Conservation (phyloP, 2,797 vertebrate species). For the Leptodactylus fallax region DNA sequence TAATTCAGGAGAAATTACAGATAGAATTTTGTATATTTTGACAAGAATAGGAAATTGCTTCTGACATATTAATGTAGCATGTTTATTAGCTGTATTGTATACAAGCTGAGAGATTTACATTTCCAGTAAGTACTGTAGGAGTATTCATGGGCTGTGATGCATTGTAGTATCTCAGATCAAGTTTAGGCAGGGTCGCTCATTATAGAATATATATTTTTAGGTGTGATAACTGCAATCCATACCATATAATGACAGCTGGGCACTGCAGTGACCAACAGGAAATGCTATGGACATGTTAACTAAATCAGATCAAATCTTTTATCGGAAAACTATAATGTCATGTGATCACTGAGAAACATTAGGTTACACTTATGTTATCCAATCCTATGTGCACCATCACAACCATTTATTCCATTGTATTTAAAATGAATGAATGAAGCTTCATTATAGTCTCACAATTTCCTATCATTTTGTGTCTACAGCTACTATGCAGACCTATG, state of each 20-base stretch:
- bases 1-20: too few species aligned
- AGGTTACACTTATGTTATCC: too few species aligned
- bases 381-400: too few species aligned
- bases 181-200: neutral
- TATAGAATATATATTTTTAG: conserved; percentile 30
- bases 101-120: neutral
- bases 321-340: neutral
- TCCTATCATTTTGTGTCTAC: too few species aligned
- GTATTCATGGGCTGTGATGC: too few species aligned
- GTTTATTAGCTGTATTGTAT: neutral
- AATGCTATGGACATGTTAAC: neutral
- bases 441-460: too few species aligned
- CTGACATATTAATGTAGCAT: neutral
- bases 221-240: conserved; percentile 7
- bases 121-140: neutral
- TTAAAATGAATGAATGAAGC: too few species aligned
- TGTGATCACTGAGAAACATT: neutral
- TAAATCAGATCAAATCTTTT: neutral
- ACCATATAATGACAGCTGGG: conserved; percentile 24
- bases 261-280: neutral
- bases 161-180: neutral
- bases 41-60: neutral
- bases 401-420: too few species aligned
- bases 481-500: too few species aligned
- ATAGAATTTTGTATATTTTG: too few species aligned